Conservation (phyloP, 2,888 invertebrate genomes). For the Cancer borealis region DNA sequence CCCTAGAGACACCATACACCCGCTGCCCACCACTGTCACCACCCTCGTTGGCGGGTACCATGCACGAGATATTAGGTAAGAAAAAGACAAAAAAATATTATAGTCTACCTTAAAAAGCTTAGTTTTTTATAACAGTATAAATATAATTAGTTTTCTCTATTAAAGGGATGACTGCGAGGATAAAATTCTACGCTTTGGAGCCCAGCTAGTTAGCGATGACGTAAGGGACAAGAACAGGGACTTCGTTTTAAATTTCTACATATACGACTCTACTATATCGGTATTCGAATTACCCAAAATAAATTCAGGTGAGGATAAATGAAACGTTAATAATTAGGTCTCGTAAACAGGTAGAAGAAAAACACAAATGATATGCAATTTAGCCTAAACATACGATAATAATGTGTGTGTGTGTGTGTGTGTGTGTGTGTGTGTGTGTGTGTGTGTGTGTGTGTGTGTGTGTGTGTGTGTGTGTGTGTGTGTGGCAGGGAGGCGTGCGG, state of each 20-base stretch:
- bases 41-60: slow-evolving; percentile 60
- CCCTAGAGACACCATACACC: slow-evolving; percentile 68
- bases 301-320: slow-evolving; percentile 66
- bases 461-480: background rate
- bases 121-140: background rate
- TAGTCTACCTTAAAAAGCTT: background rate
- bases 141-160: background rate
- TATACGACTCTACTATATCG: slow-evolving; percentile 67
- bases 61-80: slow-evolving; percentile 58
- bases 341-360: too few relatives aligned
- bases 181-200: slow-evolving; percentile 67
- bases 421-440: too few relatives aligned
- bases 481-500: slow-evolving; percentile 63
- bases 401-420: too few relatives aligned
- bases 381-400: too few relatives aligned
- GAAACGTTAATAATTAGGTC: too few relatives aligned
- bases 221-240: slow-evolving; percentile 61
- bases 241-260: slow-evolving; percentile 67
- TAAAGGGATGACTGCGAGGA: slow-evolving; percentile 60
- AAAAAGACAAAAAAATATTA: background rate
- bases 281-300: slow-evolving; percentile 68
- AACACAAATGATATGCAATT: too few relatives aligned
- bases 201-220: slow-evolving; percentile 61
- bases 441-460: too few relatives aligned
- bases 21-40: slow-evolving; percentile 74